These are phyloP conservation scores for Notarius lentiginosus DNA, from an alignment of 2,113 vertebrate genomes.

Conservation along the genomic window DNA sequence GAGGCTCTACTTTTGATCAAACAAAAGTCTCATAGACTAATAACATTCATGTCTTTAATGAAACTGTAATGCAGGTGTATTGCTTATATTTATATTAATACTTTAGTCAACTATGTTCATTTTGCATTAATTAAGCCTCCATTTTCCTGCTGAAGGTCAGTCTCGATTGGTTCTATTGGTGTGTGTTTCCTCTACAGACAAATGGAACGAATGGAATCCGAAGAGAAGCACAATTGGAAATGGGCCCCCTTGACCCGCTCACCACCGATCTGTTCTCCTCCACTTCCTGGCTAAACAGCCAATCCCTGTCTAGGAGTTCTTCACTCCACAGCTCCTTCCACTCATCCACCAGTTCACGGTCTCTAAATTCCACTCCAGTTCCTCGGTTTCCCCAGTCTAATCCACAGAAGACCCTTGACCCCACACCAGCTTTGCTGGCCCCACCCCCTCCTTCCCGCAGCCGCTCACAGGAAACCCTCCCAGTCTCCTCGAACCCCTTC, in stretches of 20 bases:
- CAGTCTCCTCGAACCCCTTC: conserved; percentile 75
- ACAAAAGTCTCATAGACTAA: conserved; percentile 47
- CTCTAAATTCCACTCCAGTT: conserved; percentile 68
- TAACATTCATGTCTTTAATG: conserved; percentile 46
- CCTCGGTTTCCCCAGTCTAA: conserved; percentile 61
- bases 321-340: conserved; percentile 57
- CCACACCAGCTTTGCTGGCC: conserved; percentile 67
- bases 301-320: conserved; percentile 72
- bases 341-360: conserved; percentile 67
- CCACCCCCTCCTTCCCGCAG: conserved; percentile 76
- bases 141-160: neutral
- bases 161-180: conserved; percentile 7
- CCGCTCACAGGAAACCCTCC: conserved; percentile 75
- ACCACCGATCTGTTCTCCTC: conserved; percentile 74
- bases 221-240: conserved; percentile 78
- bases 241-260: conserved; percentile 79
- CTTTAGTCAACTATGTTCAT: neutral
- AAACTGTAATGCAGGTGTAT: conserved; percentile 1
- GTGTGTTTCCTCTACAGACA: conserved; percentile 63
- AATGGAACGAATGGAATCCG: conserved; percentile 73
- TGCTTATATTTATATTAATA: neutral
- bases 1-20: conserved; percentile 1
- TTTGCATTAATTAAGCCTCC: neutral
- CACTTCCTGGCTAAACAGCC: conserved; percentile 69
- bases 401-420: conserved; percentile 34